phyloP scores from a whole-genome alignment of 2,888 invertebrate species.

The Uropetala carovei region DNA sequence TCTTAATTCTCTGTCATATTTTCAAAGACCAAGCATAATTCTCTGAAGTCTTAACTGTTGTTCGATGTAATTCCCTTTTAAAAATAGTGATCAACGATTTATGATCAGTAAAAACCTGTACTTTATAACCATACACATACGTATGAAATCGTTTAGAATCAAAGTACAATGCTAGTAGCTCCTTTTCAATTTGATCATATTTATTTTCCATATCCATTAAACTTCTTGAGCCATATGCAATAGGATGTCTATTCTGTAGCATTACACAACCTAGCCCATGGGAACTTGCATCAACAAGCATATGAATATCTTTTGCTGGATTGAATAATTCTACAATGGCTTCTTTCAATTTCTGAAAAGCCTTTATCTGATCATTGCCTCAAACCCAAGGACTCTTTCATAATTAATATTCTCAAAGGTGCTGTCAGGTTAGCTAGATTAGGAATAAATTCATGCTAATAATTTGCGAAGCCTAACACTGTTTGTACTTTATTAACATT shows the following conservation, averaged over 20 bases:
- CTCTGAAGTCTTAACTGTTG: too few relatives aligned
- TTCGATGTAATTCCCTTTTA: too few relatives aligned
- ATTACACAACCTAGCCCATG: slow-evolving; percentile 23
- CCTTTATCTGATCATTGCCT: too few relatives aligned
- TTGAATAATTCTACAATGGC: slow-evolving; percentile 67
- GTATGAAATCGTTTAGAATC: slow-evolving; percentile 6
- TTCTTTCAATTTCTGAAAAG: too few relatives aligned
- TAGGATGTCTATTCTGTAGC: background rate
- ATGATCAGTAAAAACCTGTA: too few relatives aligned
- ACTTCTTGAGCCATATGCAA: background rate
- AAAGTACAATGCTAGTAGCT: background rate
- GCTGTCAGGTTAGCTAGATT: slow-evolving; percentile 69
- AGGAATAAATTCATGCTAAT: slow-evolving; percentile 70
- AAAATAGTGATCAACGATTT: too few relatives aligned
- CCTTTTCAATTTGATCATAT: slow-evolving; percentile 29
- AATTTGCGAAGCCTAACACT: too few relatives aligned
- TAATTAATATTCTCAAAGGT: slow-evolving; percentile 68
- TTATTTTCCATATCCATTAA: background rate
- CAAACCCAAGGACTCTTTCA: slow-evolving; percentile 65
- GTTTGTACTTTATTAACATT: too few relatives aligned
- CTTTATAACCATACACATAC: slow-evolving; percentile 6
- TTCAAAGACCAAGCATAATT: too few relatives aligned
- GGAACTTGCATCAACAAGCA: background rate
- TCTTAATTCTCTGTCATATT: slow-evolving; percentile 34
- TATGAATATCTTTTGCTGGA: slow-evolving; percentile 59